Conservation (phyloP, 1,140 invertebrate species). For the Lasioglossum baleicum region DNA sequence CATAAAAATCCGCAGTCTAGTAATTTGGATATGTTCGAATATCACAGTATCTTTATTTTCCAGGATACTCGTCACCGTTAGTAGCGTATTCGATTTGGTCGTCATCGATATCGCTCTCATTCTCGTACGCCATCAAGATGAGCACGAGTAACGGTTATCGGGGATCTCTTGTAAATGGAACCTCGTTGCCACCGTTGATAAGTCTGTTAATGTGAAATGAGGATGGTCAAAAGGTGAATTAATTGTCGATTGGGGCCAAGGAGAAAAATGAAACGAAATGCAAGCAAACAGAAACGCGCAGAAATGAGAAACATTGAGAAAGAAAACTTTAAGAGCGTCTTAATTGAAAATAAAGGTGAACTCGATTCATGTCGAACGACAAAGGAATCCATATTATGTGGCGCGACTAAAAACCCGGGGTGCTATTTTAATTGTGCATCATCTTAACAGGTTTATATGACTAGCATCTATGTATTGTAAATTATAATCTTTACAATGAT, state of each 20-base stretch:
- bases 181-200: constrained; percentile 33
- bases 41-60: constrained; percentile 13
- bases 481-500: constrained; percentile 78
- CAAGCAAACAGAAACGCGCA: constrained; percentile 29
- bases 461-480: constrained; percentile 80
- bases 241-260: constrained; percentile 70
- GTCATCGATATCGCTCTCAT: constrained; percentile 60
- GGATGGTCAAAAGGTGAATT: constrained; percentile 54
- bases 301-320: constrained; percentile 19
- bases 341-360: constrained; percentile 19
- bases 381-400: constrained; percentile 51
- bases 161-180: constrained; percentile 3
- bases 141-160: constrained; percentile 46
- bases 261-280: constrained; percentile 42
- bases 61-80: constrained; percentile 61
- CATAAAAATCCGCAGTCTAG: too few species aligned
- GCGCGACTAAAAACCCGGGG: constrained; percentile 71
- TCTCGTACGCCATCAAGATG: constrained; percentile 40
- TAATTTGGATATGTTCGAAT: not conserved
- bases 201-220: constrained; percentile 57
- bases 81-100: constrained; percentile 56
- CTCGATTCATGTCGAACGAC: constrained; percentile 48
- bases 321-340: constrained; percentile 31
- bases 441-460: constrained; percentile 75
- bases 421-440: constrained; percentile 77